Base-by-base conservation (phyloP, 1,140 invertebrate species). In the Ephestia elutella region DNA sequence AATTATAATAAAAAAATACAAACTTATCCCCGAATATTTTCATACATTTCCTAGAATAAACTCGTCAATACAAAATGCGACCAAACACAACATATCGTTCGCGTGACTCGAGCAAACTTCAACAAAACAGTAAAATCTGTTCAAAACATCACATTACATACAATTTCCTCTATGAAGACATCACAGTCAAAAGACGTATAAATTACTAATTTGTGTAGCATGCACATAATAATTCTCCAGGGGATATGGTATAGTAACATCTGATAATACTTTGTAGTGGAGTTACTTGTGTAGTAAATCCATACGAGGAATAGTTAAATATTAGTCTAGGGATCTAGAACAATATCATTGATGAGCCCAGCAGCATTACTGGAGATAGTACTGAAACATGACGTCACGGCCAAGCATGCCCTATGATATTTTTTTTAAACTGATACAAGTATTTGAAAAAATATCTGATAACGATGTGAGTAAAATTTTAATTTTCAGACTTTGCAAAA, bases 81-180 rank as follows among this genome's bases (percentile, higher is more conserved):
- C 68, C 66, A 63, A 59, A 59, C 44, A 62, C 49, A 62, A 63
- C 66, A 63, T 65, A 61, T 73, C 76, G 71, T 75, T n/a, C 10
- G 38, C 15, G n/a, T n/a, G n/a, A n/a, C n/a, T n/a, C n/a, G 32
- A 69, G 9, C 72, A 75, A 82, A 80, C 74, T 77, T 75, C 68
- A 86, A 86, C 78, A 85, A 78, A 75, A 80, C 67, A 71, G 61
- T 71, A 71, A 71, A 68, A 58, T 68, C 66, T 49, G 59, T 71
- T 74, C 71, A 65, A 56, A 81, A 74, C 71, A 80, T 79, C 72
- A 81, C 80, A 78, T n/a, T 78, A 78, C 73, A 76, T 71, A 75
- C 73, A 77, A 69, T 73, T 80, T 87, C 79, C 81, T 86, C 82
- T 84, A 85, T 70, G 80, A 85, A 87, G 80, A 86, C 83, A 88